Evolutionary conservation across 2,797 vertebrate species (phyloP), one percentile per base, ranked within the genome.

Genomic region (Pyrocephalus nanus): DNA sequence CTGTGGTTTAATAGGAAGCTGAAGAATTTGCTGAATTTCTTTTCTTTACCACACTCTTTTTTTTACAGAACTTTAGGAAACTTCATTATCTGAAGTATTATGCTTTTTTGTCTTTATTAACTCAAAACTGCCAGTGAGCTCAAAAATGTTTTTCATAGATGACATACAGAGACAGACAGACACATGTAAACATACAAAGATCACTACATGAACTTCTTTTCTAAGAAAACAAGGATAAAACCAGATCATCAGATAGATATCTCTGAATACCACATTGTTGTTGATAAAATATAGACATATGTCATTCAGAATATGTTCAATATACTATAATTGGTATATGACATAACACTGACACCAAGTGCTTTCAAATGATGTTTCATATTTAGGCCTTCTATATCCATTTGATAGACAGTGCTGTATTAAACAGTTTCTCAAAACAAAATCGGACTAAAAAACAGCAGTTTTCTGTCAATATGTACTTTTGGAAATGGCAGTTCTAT

Each of bases 391-490:
- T 92, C 71, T 83, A 32, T 92, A 88, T 8, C 65, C 60, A 80
- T 45, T 91, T 96, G 88, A 96, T 96, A 65, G 96, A 94, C 93
- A 97, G 78, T 79, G 57, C 21, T 92, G 57, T 92, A 93, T 95
- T 93, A 97, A 95, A 93, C 89, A 88, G 79, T 90, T 96, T 96
- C 94, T 96, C 81, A 91, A 95, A 97, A 93, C 47, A 96, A 96
- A 96, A 96, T 95, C 94, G 97, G 64, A 86, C 71, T 94, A 47
- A 81, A 94, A 96, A 91, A 58, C 65, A 94, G 27, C 38, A 85
- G 51, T 93, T 95, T 97, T 92, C 88, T 96, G 85, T 95, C 96
- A 96, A 90, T 78, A 92, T 67, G 11, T 54, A 69, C 60, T 84
- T 96, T 83, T 92, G 67, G 30, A 94, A 93, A 90, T 95, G 96